Percentiles rank a stretch among this genome's conserved stretches.
Evolutionary conservation across 2,888 invertebrate species (phyloP).

Genomic region (Salticus scenicus): DNA sequence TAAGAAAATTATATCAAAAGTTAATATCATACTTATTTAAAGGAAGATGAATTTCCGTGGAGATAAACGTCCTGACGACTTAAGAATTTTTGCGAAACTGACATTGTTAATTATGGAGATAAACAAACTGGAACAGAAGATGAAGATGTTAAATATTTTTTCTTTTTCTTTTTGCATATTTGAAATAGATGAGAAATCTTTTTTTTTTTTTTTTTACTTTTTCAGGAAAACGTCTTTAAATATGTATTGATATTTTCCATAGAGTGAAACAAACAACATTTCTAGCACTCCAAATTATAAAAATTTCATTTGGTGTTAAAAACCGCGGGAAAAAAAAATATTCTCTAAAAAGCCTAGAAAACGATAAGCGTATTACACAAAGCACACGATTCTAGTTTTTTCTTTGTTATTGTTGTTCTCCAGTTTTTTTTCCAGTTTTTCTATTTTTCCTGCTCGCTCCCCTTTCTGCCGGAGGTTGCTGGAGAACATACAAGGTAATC

Average conservation of each 20-base stretch:
- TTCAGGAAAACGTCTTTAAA: slow-evolving; percentile 22
- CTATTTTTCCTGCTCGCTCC: slow-evolving; percentile 18
- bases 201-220: slow-evolving; percentile 2
- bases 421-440: slow-evolving; percentile 26
- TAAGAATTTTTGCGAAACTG: not conserved
- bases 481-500: slow-evolving; percentile 62
- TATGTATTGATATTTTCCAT: slow-evolving; percentile 35
- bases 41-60: not conserved
- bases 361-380: slow-evolving; percentile 65
- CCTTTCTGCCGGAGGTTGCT: slow-evolving; percentile 28
- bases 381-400: slow-evolving; percentile 50
- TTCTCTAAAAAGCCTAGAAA: slow-evolving; percentile 50
- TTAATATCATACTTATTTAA: not conserved
- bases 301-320: slow-evolving; percentile 65
- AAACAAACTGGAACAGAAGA: not conserved
- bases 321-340: slow-evolving; percentile 49
- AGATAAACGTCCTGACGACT: not conserved
- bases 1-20: not conserved
- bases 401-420: slow-evolving; percentile 15
- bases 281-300: slow-evolving; percentile 51
- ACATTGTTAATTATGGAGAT: slow-evolving; percentile 1
- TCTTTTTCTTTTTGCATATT: not conserved
- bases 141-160: not conserved
- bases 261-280: slow-evolving; percentile 21
- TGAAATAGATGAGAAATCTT: slow-evolving; percentile 25